These are phyloP conservation scores for Reticulitermes lucifugus DNA, from an alignment of 2,888 invertebrate species.

Conservation along the genomic window DNA sequence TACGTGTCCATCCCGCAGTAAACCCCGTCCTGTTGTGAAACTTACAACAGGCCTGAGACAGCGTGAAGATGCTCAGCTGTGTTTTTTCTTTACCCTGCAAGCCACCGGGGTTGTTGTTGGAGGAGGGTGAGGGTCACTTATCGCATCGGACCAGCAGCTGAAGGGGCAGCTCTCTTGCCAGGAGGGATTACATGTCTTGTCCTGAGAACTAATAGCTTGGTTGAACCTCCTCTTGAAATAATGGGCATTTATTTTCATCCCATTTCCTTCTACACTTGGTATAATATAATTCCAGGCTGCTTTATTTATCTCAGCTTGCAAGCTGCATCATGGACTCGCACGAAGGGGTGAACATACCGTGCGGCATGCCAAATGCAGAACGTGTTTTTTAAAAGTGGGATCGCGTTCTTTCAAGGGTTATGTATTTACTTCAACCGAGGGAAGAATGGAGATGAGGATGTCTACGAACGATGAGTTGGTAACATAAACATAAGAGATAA, in stretches of 20 bases:
- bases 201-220: constrained; percentile 12
- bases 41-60: too few species aligned
- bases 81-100: too few species aligned
- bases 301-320: background rate
- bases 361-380: too few species aligned
- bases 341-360: background rate
- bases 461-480: too few species aligned
- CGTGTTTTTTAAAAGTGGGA: too few species aligned
- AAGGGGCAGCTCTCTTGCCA: background rate
- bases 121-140: background rate
- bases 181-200: constrained; percentile 3
- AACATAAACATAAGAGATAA: too few species aligned
- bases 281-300: background rate
- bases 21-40: too few species aligned
- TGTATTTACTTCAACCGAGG: too few species aligned
- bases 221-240: background rate
- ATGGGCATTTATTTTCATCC: constrained; percentile 18
- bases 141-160: background rate
- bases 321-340: background rate
- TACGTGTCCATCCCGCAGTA: too few species aligned
- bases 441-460: too few species aligned
- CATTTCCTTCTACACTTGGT: constrained; percentile 14
- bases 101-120: background rate
- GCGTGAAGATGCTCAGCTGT: too few species aligned
- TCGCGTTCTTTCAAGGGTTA: too few species aligned